Base-by-base conservation (phyloP, 1,140 invertebrate species). In the Drosophila nebulosa region DNA sequence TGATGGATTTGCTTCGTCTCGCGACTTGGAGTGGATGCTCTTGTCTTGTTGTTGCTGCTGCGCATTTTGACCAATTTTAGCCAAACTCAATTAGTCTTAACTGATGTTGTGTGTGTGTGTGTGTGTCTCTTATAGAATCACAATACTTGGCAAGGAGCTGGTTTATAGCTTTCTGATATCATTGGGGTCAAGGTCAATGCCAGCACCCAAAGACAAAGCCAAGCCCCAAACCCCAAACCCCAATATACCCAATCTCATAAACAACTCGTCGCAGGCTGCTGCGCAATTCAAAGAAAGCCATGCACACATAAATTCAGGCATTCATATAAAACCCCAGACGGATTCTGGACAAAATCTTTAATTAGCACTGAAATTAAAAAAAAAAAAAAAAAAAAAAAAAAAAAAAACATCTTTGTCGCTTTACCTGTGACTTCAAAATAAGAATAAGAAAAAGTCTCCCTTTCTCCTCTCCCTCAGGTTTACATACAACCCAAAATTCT, bases 11-110 rank as follows among this genome's bases (percentile, higher is more conserved):
- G 72, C 67, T 55, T 75, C 64, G 72, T 64, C 30, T 53, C 52
- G 42, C 26, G 51, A 35, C 14, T 39, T 70, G 36, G 30, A 36
- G 52, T 64, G 77, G 63, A 70, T 69, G 74, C 71, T 80, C 58
- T 64, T 72, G 57, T 63, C 58, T 59, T 69, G 46, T 32, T 51
- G 62, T 52, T 46, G 62, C 32, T 52, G 66, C 69, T 83, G 79
- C 79, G 79, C 79, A 83, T 83, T 72, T 83, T 85, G 69, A 85
- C 81, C 81, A 80, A 81, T 77, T 86, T 80, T 61, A 73, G 79
- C 76, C 80, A 84, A 84, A 74, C 50, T 74, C 78, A 78, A 80
- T 81, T 85, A 85, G 80, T 85, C 80, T 84, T 84, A 78, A 83
- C 79, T 83, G 74, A 75, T 78, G 79, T 64, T 74, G 59, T 58